Conservation (phyloP, 2,113 vertebrate species). For the Crotalus helleri region DNA sequence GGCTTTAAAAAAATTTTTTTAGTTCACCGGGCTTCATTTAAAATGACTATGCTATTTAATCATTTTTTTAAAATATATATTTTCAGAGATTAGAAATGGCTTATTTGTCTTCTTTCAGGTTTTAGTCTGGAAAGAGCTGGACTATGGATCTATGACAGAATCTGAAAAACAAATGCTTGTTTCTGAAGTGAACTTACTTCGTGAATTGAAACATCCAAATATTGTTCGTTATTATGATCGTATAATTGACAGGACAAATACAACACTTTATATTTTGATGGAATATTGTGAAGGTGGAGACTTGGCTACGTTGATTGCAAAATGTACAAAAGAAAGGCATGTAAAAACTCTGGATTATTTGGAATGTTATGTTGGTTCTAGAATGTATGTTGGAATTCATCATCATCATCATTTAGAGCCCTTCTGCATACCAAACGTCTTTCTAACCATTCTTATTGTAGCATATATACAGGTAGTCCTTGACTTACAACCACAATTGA, state of each 20-base stretch:
- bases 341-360: background rate
- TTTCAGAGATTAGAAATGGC: background rate
- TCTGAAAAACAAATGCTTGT: slow-evolving; percentile 95
- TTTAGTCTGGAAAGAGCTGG: slow-evolving; percentile 95
- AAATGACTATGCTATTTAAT: background rate
- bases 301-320: slow-evolving; percentile 83
- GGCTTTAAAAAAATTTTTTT: background rate
- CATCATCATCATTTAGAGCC: background rate
- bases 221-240: slow-evolving; percentile 93
- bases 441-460: background rate
- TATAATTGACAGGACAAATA: slow-evolving; percentile 87
- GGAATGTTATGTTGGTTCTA: background rate
- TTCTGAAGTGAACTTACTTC: slow-evolving; percentile 92
- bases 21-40: background rate
- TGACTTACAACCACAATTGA: background rate
- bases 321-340: slow-evolving; percentile 85
- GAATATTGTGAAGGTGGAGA: slow-evolving; percentile 94
- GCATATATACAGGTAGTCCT: background rate
- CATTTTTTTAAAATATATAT: background rate
- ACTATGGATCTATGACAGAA: slow-evolving; percentile 92
- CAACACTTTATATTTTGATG: slow-evolving; percentile 94
- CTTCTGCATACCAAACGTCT: background rate
- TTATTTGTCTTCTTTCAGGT: slow-evolving; percentile 66
- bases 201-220: slow-evolving; percentile 91
- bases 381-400: background rate